Conservation (phyloP, 2,113 vertebrate species). For the Phaethon lepturus region DNA sequence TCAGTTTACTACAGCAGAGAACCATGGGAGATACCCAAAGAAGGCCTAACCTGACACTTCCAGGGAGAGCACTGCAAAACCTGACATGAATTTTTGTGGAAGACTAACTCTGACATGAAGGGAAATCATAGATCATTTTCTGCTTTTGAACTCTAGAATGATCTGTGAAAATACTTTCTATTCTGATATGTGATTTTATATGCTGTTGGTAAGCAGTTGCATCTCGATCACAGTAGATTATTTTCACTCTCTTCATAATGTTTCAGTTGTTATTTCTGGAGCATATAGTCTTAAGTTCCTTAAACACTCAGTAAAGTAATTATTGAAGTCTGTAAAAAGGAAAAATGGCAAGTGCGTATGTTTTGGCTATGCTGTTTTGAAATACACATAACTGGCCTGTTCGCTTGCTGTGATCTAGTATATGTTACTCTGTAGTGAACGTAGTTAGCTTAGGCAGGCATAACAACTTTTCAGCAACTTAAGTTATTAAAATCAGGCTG, state of each 20-base stretch:
- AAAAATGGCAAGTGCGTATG: not conserved
- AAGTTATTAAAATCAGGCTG: not conserved
- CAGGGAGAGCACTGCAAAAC: not conserved
- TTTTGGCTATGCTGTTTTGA: not conserved
- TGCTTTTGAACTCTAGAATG: not conserved
- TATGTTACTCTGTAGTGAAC: not conserved
- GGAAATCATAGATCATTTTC: not conserved
- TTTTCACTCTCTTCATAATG: not conserved
- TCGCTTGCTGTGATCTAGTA: not conserved
- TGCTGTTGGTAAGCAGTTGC: not conserved
- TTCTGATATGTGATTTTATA: not conserved
- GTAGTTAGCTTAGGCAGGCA: not conserved
- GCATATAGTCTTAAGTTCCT: not conserved
- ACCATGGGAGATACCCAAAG: not conserved
- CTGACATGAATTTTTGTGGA: not conserved
- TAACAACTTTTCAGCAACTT: not conserved
- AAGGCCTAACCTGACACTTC: accelerated
- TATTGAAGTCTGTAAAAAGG: not conserved
- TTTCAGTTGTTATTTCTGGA: not conserved
- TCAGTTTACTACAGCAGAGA: not conserved
- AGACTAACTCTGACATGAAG: not conserved
- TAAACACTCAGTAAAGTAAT: not conserved
- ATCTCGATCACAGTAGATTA: not conserved
- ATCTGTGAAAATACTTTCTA: not conserved
- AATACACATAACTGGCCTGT: not conserved